Conservation (phyloP, 2,113 vertebrate species). For the Scomber colias region DNA sequence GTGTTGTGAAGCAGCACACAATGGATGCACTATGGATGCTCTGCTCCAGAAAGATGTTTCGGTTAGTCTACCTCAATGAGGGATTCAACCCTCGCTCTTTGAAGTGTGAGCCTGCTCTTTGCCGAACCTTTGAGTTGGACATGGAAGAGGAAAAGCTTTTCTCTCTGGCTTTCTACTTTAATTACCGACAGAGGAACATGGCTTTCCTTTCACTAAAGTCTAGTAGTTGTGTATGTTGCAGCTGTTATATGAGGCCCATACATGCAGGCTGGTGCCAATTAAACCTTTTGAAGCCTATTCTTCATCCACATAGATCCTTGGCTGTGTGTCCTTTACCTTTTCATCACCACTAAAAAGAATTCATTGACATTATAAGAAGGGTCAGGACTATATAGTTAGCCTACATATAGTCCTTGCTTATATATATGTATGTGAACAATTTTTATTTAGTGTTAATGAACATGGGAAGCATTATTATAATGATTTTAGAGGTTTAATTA, state of each 20-base stretch:
- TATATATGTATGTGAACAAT: too few species aligned
- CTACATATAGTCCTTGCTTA: too few species aligned
- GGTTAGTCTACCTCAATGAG: constrained; percentile 28
- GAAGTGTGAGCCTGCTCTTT: constrained; percentile 43
- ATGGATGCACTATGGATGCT: constrained; percentile 24
- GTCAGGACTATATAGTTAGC: neutral
- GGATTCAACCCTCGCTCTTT: constrained; percentile 40
- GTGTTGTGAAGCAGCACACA: constrained; percentile 37
- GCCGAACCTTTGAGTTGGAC: constrained; percentile 26
- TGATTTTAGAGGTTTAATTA: too few species aligned
- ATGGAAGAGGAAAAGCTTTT: constrained; percentile 3
- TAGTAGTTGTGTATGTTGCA: constrained; percentile 1
- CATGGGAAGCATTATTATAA: too few species aligned
- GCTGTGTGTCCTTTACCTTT: neutral
- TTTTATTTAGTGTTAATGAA: too few species aligned
- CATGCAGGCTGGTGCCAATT: constrained; percentile 5
- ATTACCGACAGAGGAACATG: constrained; percentile 20
- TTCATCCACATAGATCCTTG: neutral
- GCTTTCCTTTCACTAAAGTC: neutral
- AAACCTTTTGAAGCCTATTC: constrained; percentile 3
- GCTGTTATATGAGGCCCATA: constrained; percentile 8
- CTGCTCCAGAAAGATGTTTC: constrained; percentile 18
- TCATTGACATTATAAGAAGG: constrained; percentile 61
- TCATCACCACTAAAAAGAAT: constrained; percentile 52
- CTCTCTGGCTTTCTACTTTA: constrained; percentile 22